Percentiles rank a stretch among this genome's conserved stretches.
These are phyloP conservation scores for Akabosia matsudoensis DNA, from an alignment of 1,140 invertebrate genomes.

Conservation along the genomic window DNA sequence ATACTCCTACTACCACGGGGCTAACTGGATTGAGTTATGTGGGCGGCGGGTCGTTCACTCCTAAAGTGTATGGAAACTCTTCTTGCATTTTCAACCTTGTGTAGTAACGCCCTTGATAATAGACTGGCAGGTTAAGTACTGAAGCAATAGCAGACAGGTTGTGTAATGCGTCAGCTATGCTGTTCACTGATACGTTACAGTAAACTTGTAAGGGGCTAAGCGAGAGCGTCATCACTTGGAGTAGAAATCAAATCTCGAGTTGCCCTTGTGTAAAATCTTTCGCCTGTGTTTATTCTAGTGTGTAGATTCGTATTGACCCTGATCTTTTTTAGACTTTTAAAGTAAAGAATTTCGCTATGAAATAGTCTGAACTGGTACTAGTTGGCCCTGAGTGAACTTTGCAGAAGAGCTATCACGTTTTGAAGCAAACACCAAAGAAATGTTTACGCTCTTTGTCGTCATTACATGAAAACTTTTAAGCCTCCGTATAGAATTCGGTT, in stretches of 20 bases:
- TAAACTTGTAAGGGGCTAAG: neutral
- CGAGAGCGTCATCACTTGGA: neutral
- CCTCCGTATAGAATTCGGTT: too few relatives aligned
- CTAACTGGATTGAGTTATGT: constrained; percentile 9
- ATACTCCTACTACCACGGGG: neutral
- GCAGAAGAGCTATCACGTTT: too few relatives aligned
- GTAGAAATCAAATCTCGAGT: neutral
- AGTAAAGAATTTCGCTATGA: too few relatives aligned
- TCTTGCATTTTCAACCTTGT: neutral
- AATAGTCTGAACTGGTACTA: too few relatives aligned
- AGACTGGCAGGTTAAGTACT: neutral
- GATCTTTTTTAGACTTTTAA: too few relatives aligned
- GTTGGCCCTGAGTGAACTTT: too few relatives aligned
- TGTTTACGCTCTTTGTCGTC: too few relatives aligned
- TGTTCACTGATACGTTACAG: too few relatives aligned
- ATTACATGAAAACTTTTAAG: too few relatives aligned
- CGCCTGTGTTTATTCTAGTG: neutral
- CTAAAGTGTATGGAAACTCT: constrained; percentile 4
- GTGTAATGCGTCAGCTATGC: too few relatives aligned
- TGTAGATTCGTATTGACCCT: neutral
- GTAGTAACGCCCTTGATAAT: neutral
- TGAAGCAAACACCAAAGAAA: too few relatives aligned
- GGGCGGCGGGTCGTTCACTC: constrained; percentile 7
- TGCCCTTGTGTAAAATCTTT: neutral
- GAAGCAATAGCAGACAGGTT: too few relatives aligned